Base-by-base conservation (phyloP, 2,797 vertebrate species). In the Poeciliopsis paucimaculata region DNA sequence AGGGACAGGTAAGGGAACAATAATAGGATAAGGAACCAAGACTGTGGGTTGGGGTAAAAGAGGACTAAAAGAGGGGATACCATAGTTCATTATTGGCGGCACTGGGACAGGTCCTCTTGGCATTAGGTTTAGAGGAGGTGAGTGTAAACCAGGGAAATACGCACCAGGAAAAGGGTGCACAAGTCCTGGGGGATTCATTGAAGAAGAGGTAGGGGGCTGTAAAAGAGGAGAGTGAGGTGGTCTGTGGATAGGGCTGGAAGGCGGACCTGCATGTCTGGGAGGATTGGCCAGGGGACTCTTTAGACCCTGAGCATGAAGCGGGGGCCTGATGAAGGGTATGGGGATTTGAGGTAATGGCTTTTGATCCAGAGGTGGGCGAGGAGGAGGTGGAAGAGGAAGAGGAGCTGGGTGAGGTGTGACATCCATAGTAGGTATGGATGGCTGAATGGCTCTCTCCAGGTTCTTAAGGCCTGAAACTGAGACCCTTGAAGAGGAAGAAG, bases 11-110 rank as follows among this genome's bases (percentile, higher is more conserved):
- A 99, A 85, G 46, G 98, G 98, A 77, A 99, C 96, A 66, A 99
- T 97, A 73, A 99, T 97, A 0, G 98, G 98, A 90, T 99, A 99
- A 84, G 98, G 98, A 94, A 99, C 97, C 86, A 99, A 91, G 82
- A 99, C 91, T 77, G 97, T 99, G 0, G 98, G 97, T 2, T 98
- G 98, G 64, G 98, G 98, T 90, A 99, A 96, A 88, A 99, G 94
- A 0, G 98, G 97, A 86, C 97, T 97, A 78, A 98, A 97, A 72
- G 97, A 97, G 34, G 98, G 97, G 90, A 97, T 94, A 81, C 97
- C 97, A 77, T 96, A 98, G 93, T 98, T 98, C 95, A 99, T 96
- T 85, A 98, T 94, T 53, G 95, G 97, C 83, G 96, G 97, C 91
- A 99, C 95, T 20, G 97, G 97, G 92, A 98, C 95, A 77, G 96